Percentiles rank a stretch among this genome's conserved stretches.
Evolutionary conservation across 2,888 invertebrate species (phyloP).

Genomic region (Ennomos erosarius): DNA sequence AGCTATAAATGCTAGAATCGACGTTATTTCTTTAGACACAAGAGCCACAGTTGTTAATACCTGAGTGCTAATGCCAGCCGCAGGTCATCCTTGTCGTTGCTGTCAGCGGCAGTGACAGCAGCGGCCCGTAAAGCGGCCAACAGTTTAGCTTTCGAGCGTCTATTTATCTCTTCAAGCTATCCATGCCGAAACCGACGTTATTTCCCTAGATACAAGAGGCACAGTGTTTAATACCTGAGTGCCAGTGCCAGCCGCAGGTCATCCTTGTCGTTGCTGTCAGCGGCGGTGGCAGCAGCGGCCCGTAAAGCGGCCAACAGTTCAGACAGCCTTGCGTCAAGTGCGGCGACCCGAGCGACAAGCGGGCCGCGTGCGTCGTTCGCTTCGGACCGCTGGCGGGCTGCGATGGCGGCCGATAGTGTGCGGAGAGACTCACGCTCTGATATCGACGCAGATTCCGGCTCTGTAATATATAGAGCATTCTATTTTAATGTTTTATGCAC

Average conservation of each 20-base stretch:
- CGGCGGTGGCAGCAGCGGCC: constrained; percentile 80
- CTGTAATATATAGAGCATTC: no score
- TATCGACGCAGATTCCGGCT: constrained; percentile 63
- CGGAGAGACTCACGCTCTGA: constrained; percentile 89
- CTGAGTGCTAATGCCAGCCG: constrained; percentile 33
- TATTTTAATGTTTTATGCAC: no score
- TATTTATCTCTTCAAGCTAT: no score
- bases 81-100: constrained; percentile 59
- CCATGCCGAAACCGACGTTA: no score
- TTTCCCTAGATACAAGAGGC: no score
- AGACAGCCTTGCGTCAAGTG: constrained; percentile 88
- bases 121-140: constrained; percentile 40
- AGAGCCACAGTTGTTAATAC: constrained; percentile 2
- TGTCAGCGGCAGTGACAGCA: constrained; percentile 52
- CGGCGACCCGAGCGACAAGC: constrained; percentile 60
- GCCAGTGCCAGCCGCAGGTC: constrained; percentile 45
- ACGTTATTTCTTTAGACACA: no score
- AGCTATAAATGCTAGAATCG: no score
- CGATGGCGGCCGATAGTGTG: constrained; percentile 91
- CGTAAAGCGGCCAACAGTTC: constrained; percentile 91
- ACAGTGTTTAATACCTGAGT: constrained; percentile 23
- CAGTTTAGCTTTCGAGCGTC: constrained; percentile 68
- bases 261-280: constrained; percentile 57
- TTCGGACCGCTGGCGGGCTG: constrained; percentile 88
- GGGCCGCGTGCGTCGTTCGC: constrained; percentile 79